Evolutionary conservation across 1,140 invertebrate genomes (phyloP).

Genomic region (Holcopasites calliopsidis): DNA sequence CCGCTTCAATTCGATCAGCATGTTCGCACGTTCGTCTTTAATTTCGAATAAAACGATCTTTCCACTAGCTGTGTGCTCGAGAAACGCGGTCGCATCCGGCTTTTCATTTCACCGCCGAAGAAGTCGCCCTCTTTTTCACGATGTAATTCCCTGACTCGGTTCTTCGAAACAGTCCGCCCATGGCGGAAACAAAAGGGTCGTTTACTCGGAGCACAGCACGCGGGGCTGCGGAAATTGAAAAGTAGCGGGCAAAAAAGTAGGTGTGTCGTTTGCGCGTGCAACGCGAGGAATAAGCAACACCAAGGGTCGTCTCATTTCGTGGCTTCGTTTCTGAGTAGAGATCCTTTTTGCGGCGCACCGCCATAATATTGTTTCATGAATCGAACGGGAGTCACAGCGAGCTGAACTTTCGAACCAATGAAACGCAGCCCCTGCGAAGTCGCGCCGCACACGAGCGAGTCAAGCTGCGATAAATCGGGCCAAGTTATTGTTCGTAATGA

Average conservation of each 20-base stretch:
- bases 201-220: constrained; percentile 6
- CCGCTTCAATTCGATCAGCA: too few relatives aligned
- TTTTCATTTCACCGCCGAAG: background rate
- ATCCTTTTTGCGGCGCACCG: background rate
- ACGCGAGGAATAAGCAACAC: constrained; percentile 12
- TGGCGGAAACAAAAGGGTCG: constrained; percentile 5
- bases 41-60: background rate
- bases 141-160: background rate
- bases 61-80: background rate
- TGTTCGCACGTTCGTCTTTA: background rate
- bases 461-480: background rate
- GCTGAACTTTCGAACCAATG: constrained; percentile 27
- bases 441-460: background rate
- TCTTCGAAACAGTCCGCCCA: constrained; percentile 3
- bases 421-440: background rate
- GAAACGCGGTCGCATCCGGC: too few relatives aligned
- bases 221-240: background rate
- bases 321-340: constrained; percentile 10
- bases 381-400: constrained; percentile 44
- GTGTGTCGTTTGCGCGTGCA: constrained; percentile 17
- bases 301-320: constrained; percentile 23
- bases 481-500: background rate
- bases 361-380: constrained; percentile 18
- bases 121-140: background rate
- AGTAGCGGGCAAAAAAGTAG: constrained; percentile 1